Percentiles rank a stretch among this genome's conserved stretches.
These are phyloP conservation scores for Polypedilum pembai DNA, from an alignment of 1,140 invertebrate genomes.

Conservation along the genomic window DNA sequence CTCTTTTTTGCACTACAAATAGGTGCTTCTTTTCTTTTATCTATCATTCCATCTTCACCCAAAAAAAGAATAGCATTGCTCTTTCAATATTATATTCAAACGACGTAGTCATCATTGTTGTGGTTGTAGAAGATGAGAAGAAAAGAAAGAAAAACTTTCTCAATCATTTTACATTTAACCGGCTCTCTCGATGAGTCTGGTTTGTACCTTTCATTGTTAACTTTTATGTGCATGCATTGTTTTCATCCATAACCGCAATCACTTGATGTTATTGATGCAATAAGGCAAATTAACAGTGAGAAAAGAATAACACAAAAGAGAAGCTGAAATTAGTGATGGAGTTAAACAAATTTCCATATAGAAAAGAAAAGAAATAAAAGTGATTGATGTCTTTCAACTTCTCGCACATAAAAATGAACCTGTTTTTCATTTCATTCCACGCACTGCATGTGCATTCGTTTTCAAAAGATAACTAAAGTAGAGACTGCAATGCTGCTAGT, in stretches of 20 bases:
- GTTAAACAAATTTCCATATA: slow-evolving; percentile 1
- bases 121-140: not conserved
- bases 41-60: not conserved
- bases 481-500: too few species aligned
- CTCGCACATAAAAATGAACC: slow-evolving; percentile 7
- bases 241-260: not conserved
- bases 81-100: too few species aligned
- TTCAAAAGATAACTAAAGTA: not conserved
- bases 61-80: not conserved
- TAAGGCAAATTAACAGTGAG: not conserved
- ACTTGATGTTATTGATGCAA: slow-evolving; percentile 8
- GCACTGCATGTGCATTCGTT: slow-evolving; percentile 15
- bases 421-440: not conserved
- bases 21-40: slow-evolving; percentile 6
- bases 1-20: slow-evolving; percentile 11
- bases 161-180: not conserved
- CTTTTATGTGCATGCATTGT: too few species aligned
- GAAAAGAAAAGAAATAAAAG: not conserved
- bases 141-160: not conserved
- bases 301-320: slow-evolving; percentile 8
- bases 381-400: slow-evolving; percentile 4
- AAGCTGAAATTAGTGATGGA: slow-evolving; percentile 18
- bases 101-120: too few species aligned
- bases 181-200: too few species aligned
- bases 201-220: too few species aligned